These are phyloP conservation scores for Leptinotarsa lineolata DNA, from an alignment of 1,140 invertebrate genomes.

Conservation along the genomic window DNA sequence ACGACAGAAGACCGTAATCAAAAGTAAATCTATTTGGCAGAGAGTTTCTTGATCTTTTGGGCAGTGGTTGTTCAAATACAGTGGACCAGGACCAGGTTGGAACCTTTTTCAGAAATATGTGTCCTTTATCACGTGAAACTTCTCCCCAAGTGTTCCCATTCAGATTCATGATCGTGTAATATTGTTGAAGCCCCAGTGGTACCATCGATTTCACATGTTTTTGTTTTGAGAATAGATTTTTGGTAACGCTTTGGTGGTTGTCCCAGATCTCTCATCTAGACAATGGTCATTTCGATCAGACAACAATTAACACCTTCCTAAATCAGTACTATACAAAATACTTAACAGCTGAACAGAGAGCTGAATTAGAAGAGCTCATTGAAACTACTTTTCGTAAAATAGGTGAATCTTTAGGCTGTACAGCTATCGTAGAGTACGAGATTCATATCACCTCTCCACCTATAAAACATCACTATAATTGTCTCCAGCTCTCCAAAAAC, in stretches of 20 bases:
- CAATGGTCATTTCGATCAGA: too few relatives aligned
- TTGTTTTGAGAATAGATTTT: too few relatives aligned
- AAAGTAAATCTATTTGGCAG: not conserved
- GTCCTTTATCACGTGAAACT: not conserved
- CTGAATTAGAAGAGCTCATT: not conserved
- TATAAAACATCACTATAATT: too few relatives aligned
- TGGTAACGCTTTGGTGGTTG: too few relatives aligned
- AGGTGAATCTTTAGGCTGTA: not conserved
- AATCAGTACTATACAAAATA: not conserved
- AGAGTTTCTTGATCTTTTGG: not conserved
- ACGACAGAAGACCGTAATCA: slow-evolving; percentile 3
- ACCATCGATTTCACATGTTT: too few relatives aligned
- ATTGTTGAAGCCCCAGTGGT: not conserved
- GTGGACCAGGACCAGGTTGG: not conserved
- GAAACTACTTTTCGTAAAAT: not conserved
- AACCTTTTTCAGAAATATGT: not conserved
- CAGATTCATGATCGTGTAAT: not conserved
- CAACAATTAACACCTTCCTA: not conserved
- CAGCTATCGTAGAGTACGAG: not conserved
- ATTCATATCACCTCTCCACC: too few relatives aligned
- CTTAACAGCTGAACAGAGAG: not conserved
- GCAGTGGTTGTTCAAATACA: not conserved
- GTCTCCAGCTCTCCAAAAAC: too few relatives aligned
- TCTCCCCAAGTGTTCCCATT: not conserved
- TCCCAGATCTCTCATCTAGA: too few relatives aligned